phyloP scores from a whole-genome alignment of 2,113 vertebrate genomes.

The Carassius gibelio region DNA sequence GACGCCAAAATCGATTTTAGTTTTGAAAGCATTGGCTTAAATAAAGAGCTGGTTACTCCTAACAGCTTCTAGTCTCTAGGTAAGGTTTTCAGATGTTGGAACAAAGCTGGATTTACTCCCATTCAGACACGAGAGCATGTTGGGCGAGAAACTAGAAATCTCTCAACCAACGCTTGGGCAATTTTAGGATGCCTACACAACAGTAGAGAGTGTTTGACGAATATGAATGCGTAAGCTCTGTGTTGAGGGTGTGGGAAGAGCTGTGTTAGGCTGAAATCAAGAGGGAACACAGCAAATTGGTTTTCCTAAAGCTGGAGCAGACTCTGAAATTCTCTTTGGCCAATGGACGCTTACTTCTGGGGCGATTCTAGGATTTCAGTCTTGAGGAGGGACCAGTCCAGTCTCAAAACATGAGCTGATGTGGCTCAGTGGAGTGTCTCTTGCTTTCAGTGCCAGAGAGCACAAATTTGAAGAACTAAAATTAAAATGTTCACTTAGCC shows the following conservation, averaged over 20 bases:
- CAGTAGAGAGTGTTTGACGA: neutral
- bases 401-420: neutral
- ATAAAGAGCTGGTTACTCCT: neutral
- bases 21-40: neutral
- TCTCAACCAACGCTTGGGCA: neutral
- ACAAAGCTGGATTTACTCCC: neutral
- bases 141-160: neutral
- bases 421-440: no score
- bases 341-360: neutral
- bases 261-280: neutral
- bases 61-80: neutral
- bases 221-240: neutral
- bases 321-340: neutral
- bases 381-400: neutral
- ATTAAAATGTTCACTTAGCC: no score
- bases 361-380: neutral
- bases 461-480: neutral
- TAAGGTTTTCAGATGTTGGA: neutral
- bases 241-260: conserved; percentile 12
- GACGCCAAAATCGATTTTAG: neutral
- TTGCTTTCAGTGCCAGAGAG: neutral
- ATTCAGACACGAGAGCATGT: neutral
- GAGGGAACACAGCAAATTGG: neutral
- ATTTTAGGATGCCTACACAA: conserved; percentile 19
- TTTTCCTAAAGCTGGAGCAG: neutral